These are phyloP conservation scores for Meghimatium bilineatum DNA, from an alignment of 2,888 invertebrate species.

Conservation along the genomic window DNA sequence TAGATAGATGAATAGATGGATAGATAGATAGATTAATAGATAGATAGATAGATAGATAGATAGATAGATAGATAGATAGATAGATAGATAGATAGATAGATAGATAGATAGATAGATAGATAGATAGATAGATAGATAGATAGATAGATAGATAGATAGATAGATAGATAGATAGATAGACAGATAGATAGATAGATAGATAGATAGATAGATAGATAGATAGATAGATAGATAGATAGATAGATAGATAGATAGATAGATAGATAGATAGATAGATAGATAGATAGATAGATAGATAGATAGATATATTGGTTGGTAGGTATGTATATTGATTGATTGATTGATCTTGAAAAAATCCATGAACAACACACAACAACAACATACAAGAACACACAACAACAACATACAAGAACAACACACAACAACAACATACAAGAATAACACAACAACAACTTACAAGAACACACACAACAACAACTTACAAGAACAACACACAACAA, in stretches of 20 bases:
- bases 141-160: conserved; percentile 21
- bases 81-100: conserved; percentile 12
- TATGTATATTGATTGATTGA: too few species aligned
- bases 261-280: background rate
- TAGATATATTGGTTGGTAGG: too few species aligned
- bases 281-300: too few species aligned
- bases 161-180: conserved; percentile 19
- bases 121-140: conserved; percentile 17
- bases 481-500: too few species aligned
- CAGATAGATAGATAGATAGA: conserved; percentile 19
- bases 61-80: conserved; percentile 12
- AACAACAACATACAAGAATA: too few species aligned
- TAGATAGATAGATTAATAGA: conserved; percentile 21
- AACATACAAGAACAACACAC: too few species aligned
- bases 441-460: too few species aligned
- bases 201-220: conserved; percentile 17
- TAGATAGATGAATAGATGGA: conserved; percentile 13
- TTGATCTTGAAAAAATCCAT: too few species aligned
- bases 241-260: background rate
- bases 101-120: conserved; percentile 7
- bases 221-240: background rate
- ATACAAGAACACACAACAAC: too few species aligned
- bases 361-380: too few species aligned
- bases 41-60: conserved; percentile 23
- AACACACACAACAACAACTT: too few species aligned